Conservation (phyloP, 2,888 invertebrate species). For the Hirtodrosophila alboralis region DNA sequence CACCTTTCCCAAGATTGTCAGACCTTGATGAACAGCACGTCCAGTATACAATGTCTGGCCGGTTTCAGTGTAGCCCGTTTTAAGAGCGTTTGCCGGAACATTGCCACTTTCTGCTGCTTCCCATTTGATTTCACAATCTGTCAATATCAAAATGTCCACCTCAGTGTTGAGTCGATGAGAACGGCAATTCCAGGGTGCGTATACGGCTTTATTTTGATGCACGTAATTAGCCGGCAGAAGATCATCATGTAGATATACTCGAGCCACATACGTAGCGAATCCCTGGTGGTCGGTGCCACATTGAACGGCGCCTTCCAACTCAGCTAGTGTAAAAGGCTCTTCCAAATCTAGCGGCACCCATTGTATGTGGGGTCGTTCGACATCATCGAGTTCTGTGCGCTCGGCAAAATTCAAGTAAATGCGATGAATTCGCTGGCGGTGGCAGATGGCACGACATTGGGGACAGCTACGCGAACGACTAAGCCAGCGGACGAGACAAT, state of each 20-base stretch:
- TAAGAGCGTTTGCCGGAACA: conserved; percentile 63
- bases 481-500: conserved; percentile 72
- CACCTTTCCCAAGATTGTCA: conserved; percentile 69
- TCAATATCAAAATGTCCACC: conserved; percentile 68
- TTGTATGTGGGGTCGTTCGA: conserved; percentile 40
- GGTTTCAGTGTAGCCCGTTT: conserved; percentile 62
- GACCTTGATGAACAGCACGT: conserved; percentile 48
- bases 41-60: conserved; percentile 74
- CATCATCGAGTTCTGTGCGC: conserved; percentile 57
- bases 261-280: conserved; percentile 73
- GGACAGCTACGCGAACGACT: conserved; percentile 67
- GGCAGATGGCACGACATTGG: conserved; percentile 68
- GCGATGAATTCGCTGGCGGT: conserved; percentile 64
- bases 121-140: conserved; percentile 72
- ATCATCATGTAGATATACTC: conserved; percentile 67
- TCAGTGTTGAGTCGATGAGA: conserved; percentile 49
- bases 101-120: conserved; percentile 54
- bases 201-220: conserved; percentile 61
- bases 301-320: conserved; percentile 63
- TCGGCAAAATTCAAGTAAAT: conserved; percentile 74
- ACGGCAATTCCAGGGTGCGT: conserved; percentile 60
- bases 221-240: conserved; percentile 75
- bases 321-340: conserved; percentile 2
- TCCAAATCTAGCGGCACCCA: conserved; percentile 57
- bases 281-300: conserved; percentile 74